Percentiles rank a stretch among this genome's conserved stretches.
phyloP scores from a whole-genome alignment of 2,797 vertebrate species.

The Poecilia velifera region DNA sequence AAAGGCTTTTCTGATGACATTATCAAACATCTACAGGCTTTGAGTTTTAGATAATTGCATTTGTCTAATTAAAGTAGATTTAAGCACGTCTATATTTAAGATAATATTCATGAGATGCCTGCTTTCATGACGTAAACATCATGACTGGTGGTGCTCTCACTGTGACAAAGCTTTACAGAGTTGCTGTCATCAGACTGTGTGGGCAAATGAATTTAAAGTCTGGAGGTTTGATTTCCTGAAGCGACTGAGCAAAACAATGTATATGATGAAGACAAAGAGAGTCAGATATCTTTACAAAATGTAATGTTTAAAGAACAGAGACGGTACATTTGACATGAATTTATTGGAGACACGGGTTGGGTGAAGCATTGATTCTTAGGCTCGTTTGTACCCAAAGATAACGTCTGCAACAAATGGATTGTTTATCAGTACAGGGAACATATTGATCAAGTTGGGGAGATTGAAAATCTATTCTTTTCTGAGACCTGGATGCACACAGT shows the following conservation, averaged over 20 bases:
- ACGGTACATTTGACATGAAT: constrained; percentile 2
- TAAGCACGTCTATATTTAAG: background rate
- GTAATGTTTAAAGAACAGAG: constrained; percentile 19
- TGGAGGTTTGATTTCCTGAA: background rate
- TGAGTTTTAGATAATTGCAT: background rate
- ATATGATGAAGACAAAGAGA: background rate
- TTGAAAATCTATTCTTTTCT: constrained; percentile 26
- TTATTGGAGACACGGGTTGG: background rate
- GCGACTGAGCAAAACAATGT: background rate
- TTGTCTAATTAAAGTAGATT: background rate
- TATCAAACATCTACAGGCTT: background rate
- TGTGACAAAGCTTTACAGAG: background rate
- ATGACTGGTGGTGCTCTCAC: background rate
- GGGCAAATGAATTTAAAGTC: background rate
- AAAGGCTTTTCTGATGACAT: background rate
- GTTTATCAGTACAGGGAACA: constrained; percentile 16
- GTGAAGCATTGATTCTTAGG: constrained; percentile 11
- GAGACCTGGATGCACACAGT: constrained; percentile 13
- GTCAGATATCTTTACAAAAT: constrained; percentile 2
- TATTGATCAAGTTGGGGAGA: constrained; percentile 38
- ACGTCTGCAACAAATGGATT: constrained; percentile 22
- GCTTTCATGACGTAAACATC: background rate
- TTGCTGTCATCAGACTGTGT: background rate
- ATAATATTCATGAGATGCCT: background rate
- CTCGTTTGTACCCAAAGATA: constrained; percentile 8